Base-by-base conservation (phyloP, 2,888 invertebrate genomes). In the Nemurella pictetii region DNA sequence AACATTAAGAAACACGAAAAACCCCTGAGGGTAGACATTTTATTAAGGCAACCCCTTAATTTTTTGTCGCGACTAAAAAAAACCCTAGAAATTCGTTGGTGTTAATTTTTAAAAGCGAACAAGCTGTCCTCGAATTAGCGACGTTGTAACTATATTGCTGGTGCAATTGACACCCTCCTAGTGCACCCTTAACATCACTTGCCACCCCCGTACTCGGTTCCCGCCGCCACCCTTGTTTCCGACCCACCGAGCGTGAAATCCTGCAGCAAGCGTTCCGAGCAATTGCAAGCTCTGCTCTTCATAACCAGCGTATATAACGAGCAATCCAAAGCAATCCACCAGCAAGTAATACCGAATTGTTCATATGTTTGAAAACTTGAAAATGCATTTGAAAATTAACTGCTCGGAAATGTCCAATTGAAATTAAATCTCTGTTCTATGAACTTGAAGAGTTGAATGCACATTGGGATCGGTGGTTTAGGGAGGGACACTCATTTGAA, bases 211-310 rank as follows among this genome's bases (percentile, higher is more conserved):
- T 75, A 26, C 5, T 20, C 4, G n/a, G 29, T 7, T 55, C 27
- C 27, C 72, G 4, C 72, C 28, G 27, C 29, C 55, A 20, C 55
- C 82, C 55, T 29, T 25, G 1, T 72, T 82, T 72, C 82, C 82
- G 29, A 82, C 28, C 27, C 82, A 82, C 26, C 72, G 29, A 82
- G 36, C 81, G 81, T 81, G 81, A 81, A 35, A 81, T 81, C 35
- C 55, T 32, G 32, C 32, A 32, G 32, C 26, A 80, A 81, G 35
- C 36, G 81, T 55, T 81, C 25, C 36, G 25, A 35, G 35, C 81
- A 81, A 81, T 81, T 81, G n/a, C 20, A 35, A 81, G n/a, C 81
- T 3, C 30, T 25, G 81, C 55, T 81, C 35, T 25, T 36, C n/a
- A 80, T 73, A 73, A 73, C 73, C 3, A 73, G 26, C 26, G n/a